Conservation (phyloP, 2,797 vertebrate genomes). For the Artibeus jamaicensis region DNA sequence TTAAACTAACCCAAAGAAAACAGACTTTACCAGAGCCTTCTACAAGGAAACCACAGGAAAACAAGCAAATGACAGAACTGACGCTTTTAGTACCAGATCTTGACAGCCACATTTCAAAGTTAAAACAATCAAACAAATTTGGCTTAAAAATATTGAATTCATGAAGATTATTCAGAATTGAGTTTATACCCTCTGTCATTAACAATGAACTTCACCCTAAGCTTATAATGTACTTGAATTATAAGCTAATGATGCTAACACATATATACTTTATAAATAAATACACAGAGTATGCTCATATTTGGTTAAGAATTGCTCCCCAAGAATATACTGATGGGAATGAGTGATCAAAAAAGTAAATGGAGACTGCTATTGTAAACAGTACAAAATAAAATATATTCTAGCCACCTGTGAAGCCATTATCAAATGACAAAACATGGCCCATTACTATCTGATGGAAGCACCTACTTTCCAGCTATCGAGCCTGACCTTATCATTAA, state of each 20-base stretch:
- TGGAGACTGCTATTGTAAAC: background rate
- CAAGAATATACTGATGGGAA: background rate
- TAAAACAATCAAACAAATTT: conserved; percentile 20
- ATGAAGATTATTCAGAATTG: conserved; percentile 29
- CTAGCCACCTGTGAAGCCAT: background rate
- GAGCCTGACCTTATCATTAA: background rate
- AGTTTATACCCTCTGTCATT: background rate
- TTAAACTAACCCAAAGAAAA: conserved; percentile 30
- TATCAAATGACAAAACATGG: conserved; percentile 35
- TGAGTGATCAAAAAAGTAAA: background rate
- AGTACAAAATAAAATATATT: background rate
- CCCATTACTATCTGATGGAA: background rate
- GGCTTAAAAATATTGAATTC: background rate
- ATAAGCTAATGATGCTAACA: background rate
- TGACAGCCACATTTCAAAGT: conserved; percentile 27
- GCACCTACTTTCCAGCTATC: background rate
- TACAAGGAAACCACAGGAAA: conserved; percentile 12
- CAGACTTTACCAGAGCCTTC: conserved; percentile 7
- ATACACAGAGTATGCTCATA: background rate
- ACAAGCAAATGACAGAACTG: conserved; percentile 25
- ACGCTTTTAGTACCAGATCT: background rate
- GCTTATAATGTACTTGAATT: background rate
- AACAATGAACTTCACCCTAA: background rate
- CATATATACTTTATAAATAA: conserved; percentile 19
- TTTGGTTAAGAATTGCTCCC: conserved; percentile 22